These are phyloP conservation scores for Caenorhabditis inopinata DNA, from an alignment of 1,140 invertebrate genomes.

Conservation along the genomic window DNA sequence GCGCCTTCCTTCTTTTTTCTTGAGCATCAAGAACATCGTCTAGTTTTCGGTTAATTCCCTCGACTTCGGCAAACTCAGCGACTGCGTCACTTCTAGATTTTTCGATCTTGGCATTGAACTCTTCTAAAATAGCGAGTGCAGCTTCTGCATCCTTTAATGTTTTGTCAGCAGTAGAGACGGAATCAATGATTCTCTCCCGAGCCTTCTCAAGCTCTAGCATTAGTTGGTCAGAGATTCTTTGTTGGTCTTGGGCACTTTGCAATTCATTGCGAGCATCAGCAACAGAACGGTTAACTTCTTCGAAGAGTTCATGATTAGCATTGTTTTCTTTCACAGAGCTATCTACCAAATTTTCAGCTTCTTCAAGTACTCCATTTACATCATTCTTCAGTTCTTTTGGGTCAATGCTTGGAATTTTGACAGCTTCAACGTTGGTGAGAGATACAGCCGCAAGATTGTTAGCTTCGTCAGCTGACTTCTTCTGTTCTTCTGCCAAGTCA, in stretches of 20 bases:
- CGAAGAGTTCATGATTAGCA: conserved; percentile 38
- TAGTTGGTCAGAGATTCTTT: conserved; percentile 46
- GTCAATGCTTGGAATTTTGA: conserved; percentile 59
- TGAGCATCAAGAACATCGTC: background rate
- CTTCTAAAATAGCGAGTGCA: conserved; percentile 37
- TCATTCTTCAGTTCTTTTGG: conserved; percentile 37
- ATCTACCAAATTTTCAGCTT: conserved; percentile 34
- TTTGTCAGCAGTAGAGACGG: conserved; percentile 52
- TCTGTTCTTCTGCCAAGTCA: conserved; percentile 60
- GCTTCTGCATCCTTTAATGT: conserved; percentile 49
- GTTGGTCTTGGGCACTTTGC: conserved; percentile 41
- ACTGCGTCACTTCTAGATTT: conserved; percentile 59
- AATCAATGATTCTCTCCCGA: conserved; percentile 50
- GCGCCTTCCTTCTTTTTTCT: background rate
- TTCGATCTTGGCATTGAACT: conserved; percentile 63
- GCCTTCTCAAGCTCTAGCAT: conserved; percentile 50
- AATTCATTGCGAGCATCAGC: conserved; percentile 52
- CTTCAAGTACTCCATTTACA: conserved; percentile 30
- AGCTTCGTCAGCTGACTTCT: conserved; percentile 53
- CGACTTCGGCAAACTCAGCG: conserved; percentile 51
- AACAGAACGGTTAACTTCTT: conserved; percentile 19
- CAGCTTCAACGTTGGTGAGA: conserved; percentile 58
- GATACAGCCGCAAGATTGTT: conserved; percentile 51
- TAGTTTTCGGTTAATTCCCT: conserved; percentile 46
- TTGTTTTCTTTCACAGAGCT: conserved; percentile 10